Evolutionary conservation across 2,888 invertebrate species (phyloP).

Genomic region (Boloria selene): DNA sequence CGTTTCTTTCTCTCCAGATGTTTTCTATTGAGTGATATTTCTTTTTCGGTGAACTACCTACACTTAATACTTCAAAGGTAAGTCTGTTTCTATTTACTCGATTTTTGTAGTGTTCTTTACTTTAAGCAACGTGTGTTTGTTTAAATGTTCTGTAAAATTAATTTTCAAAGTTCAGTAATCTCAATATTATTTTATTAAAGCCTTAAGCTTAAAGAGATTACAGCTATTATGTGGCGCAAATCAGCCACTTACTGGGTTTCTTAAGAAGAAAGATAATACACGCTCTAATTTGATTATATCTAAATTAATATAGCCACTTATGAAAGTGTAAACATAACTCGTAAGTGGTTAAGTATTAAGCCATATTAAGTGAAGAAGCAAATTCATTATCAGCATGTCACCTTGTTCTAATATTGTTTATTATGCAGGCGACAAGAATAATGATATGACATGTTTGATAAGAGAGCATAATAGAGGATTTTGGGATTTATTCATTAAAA

Average conservation of each 20-base stretch:
- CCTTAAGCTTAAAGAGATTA: conserved; percentile 5
- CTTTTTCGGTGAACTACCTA: conserved; percentile 36
- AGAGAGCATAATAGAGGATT: no score
- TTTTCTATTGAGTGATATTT: conserved; percentile 63
- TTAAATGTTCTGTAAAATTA: conserved; percentile 10
- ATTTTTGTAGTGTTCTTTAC: conserved; percentile 27
- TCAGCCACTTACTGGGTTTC: conserved; percentile 9
- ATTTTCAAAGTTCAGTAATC: conserved; percentile 2
- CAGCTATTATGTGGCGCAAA: background rate
- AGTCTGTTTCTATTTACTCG: conserved; percentile 52
- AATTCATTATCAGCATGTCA: no score
- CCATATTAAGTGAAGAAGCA: no score
- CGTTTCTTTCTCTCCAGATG: conserved; percentile 60
- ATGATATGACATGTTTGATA: no score
- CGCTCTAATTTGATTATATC: conserved; percentile 1
- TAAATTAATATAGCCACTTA: background rate
- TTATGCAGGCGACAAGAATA: no score
- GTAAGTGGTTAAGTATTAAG: background rate
- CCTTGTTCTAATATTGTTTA: no score
- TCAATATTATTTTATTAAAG: background rate
- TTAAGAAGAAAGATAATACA: conserved; percentile 4
- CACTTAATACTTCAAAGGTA: conserved; percentile 55
- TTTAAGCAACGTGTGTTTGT: conserved; percentile 13
- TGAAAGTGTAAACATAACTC: background rate
- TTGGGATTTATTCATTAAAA: no score